phyloP scores from a whole-genome alignment of 2,888 invertebrate species.

The Coenonympha glycerion region DNA sequence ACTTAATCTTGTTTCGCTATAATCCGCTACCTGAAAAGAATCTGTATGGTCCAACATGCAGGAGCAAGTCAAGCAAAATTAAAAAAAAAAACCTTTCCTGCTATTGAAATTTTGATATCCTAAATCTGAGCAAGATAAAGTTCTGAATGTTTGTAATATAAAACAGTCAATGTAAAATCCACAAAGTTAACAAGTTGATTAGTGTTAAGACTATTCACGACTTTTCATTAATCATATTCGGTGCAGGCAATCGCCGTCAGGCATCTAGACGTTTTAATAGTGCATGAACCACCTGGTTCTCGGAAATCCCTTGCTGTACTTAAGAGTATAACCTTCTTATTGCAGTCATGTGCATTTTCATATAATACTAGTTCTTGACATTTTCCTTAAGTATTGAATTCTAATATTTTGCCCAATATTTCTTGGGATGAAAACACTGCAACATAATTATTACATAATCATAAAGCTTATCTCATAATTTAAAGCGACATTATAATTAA shows the following conservation, averaged over 20 bases:
- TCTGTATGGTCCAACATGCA: too few relatives aligned
- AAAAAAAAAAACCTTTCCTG: too few relatives aligned
- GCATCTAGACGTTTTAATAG: conserved; percentile 14
- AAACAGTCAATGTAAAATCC: conserved; percentile 15
- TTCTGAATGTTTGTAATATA: conserved; percentile 8
- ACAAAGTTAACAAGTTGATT: conserved; percentile 19
- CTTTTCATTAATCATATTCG: conserved; percentile 22
- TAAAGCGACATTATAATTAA: too few relatives aligned
- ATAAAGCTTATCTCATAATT: too few relatives aligned
- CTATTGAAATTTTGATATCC: background rate
- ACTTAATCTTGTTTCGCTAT: too few relatives aligned
- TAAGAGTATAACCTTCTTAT: background rate
- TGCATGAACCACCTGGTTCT: conserved; percentile 10
- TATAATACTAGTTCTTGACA: background rate
- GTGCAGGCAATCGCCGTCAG: conserved; percentile 15
- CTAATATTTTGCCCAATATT: background rate
- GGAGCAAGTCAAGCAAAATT: too few relatives aligned
- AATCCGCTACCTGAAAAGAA: too few relatives aligned
- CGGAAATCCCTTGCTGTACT: conserved; percentile 12
- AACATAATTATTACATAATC: too few relatives aligned
- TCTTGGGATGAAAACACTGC: too few relatives aligned
- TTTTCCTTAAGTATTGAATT: conserved; percentile 1
- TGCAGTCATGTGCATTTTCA: background rate
- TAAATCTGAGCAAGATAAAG: background rate
- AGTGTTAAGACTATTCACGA: conserved; percentile 21